These are phyloP conservation scores for Merodon equestris DNA, from an alignment of 2,888 invertebrate species.

Conservation along the genomic window DNA sequence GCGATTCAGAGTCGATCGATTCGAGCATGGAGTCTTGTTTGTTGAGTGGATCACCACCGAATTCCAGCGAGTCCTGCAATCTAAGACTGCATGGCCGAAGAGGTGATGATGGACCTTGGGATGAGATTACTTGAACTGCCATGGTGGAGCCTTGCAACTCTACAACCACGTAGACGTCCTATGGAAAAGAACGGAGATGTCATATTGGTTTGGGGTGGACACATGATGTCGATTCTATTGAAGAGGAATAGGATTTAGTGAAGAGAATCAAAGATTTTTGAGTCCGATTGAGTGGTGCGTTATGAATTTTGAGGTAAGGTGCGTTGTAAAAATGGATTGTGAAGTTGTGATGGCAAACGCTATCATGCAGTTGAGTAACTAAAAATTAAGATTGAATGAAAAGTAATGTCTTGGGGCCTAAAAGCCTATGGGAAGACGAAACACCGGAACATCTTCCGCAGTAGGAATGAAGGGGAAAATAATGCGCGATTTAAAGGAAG, in stretches of 20 bases:
- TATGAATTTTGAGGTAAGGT: too few relatives aligned
- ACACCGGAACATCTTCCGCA: too few relatives aligned
- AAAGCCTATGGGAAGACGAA: too few relatives aligned
- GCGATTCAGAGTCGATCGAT: slow-evolving; percentile 78
- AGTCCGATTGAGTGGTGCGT: too few relatives aligned
- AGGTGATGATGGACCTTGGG: slow-evolving; percentile 80
- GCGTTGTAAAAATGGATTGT: too few relatives aligned
- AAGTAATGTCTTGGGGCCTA: slow-evolving; percentile 6
- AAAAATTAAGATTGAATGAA: background rate
- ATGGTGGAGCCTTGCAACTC: slow-evolving; percentile 90
- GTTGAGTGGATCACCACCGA: slow-evolving; percentile 81
- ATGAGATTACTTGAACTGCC: slow-evolving; percentile 86
- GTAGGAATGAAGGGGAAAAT: too few relatives aligned
- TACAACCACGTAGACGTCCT: slow-evolving; percentile 90
- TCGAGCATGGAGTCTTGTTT: slow-evolving; percentile 79
- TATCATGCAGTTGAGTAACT: background rate
- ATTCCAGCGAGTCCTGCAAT: slow-evolving; percentile 83
- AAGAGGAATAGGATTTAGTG: too few relatives aligned
- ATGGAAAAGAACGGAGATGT: slow-evolving; percentile 73
- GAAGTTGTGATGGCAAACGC: background rate
- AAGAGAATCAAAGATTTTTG: too few relatives aligned
- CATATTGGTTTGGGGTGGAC: too few relatives aligned
- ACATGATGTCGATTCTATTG: too few relatives aligned
- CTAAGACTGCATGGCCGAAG: slow-evolving; percentile 79
- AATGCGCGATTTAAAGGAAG: too few relatives aligned